phyloP scores from a whole-genome alignment of 2,113 vertebrate species.

The Nettapus auritus region DNA sequence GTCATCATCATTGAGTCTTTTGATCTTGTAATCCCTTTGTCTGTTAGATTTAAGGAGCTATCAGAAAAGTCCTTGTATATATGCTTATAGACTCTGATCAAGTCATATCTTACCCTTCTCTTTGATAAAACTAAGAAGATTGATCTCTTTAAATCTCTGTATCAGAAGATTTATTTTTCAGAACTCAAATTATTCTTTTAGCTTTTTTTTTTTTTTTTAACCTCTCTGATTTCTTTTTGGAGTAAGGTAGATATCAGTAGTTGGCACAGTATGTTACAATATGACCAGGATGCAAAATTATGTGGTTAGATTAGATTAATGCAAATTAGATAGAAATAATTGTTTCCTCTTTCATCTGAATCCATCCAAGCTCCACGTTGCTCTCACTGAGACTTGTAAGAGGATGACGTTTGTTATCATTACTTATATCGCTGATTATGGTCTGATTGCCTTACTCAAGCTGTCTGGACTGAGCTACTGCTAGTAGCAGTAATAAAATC shows the following conservation, averaged over 20 bases:
- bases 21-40: background rate
- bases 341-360: background rate
- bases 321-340: background rate
- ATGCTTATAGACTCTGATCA: background rate
- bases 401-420: background rate
- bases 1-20: background rate
- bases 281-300: background rate
- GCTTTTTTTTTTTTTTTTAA: background rate
- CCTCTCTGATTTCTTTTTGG: background rate
- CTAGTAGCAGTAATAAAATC: background rate
- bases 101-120: background rate
- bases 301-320: background rate
- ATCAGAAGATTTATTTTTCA: background rate
- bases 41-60: background rate
- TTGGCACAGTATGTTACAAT: background rate
- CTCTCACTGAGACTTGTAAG: background rate
- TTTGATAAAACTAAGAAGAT: background rate
- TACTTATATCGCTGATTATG: background rate
- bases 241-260: background rate
- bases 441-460: background rate
- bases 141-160: background rate
- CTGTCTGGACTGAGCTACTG: background rate
- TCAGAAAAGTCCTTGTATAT: background rate
- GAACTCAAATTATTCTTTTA: background rate
- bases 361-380: background rate